Evolutionary conservation across 2,797 vertebrate species (phyloP), one percentile per base, ranked within the genome.

Genomic region (Rhinella marina): DNA sequence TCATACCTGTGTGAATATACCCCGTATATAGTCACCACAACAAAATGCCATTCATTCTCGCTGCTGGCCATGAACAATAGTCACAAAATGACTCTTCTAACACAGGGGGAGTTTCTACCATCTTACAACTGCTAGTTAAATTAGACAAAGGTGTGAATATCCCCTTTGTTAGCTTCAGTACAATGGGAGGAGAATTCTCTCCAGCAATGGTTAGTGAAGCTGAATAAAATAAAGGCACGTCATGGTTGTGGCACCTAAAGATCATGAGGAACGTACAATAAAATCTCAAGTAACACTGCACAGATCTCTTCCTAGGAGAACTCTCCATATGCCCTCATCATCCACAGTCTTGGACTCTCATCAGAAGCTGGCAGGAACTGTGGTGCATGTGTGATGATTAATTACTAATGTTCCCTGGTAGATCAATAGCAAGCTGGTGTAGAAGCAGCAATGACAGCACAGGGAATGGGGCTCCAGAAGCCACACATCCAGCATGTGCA

Each of bases 401-500:
- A 83, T 84, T 57, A 79, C 75, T 72, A 68, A 84, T 41, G 64
- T 78, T 82, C 50, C 72, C 48, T 27, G 59, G 29, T 81, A 80
- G 64, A 86, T 80, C 50, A 86, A 81, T 72, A 57, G 76, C 85
- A 81, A 56, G 64, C 64, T 79, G 64, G 62, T 81, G 62, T 48
- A 72, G 77, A 25, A 59, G 9, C 75, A 85, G 83, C 13, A 64
- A 25, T 62, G 83, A 52, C 25, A 68, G 76, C 19, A 78, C 1
- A 29, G 73, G 50, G 57, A 57, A 59, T 66, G 13, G 41, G 72
- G 52, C 56, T 80, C 77, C 68, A 70, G 68, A 41, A 62, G 64
- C 66, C 66, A 81, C 82, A 61, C 77, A 84, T 48, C 59, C 48
- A 89, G 79, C 88, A 85, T 88, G 88, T 88, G 84, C 78, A 88